Evolutionary conservation across 1,140 invertebrate genomes (phyloP), one percentile per base, ranked within the genome.

Genomic region (Pseudomyrmex cubaensis): DNA sequence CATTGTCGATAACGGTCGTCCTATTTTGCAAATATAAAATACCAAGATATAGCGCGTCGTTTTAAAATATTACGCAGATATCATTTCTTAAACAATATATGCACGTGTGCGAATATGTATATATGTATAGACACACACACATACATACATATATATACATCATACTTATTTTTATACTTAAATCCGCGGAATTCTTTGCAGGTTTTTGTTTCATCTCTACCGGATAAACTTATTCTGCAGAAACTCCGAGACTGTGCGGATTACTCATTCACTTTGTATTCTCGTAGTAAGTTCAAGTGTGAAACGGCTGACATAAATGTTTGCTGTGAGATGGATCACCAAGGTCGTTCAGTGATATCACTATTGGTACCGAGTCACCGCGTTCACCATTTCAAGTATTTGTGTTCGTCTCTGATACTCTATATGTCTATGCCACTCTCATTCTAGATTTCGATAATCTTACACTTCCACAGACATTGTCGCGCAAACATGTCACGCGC

Each of bases 261-360:
- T 80, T 72, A 70, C 46, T 72, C 76, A 80, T 80, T 80, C 66
- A 70, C 7, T 66, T 3, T 48, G 22, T 75, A 9, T 17, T 7
- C 54, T 72, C 67, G 76, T 70, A 72, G 66, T 80, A 80, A 80
- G 20, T 9, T 25, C 64, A n/a, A 59, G 57, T 12, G 13, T 17
- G 50, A 57, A 62, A 87, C 76, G 70, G 66, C 86, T 92, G 89
- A 91, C 90, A 91, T 91, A 92, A 35, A 93, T 89, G 84, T 91
- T 92, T 90, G 88, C 84, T 7, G 35, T 86, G 88, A 90, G 87
- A 89, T 77, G 85, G 73, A 76, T 72, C 74, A 35, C 84, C 91
- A 89, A 92, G 92, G 91, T 85, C 92, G 85, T 50, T 44, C 50
- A 64, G 85, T 93, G 92, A 93, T 90, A 92, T 92, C 91, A 93